phyloP scores from a whole-genome alignment of 2,797 vertebrate species.

The Trachurus trachurus region DNA sequence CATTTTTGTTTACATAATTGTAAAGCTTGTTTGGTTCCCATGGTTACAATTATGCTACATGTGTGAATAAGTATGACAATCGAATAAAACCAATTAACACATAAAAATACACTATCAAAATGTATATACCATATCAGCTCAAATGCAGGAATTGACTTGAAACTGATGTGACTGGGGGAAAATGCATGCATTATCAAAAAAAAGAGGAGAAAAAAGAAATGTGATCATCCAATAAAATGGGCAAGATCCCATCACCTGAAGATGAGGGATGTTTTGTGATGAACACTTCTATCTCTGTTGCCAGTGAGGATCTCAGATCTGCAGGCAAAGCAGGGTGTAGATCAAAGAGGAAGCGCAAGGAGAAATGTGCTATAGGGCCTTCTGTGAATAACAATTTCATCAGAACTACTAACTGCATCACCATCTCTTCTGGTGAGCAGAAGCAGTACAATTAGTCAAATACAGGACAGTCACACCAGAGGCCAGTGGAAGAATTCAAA shows the following conservation, averaged over 20 bases:
- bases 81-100: slow-evolving; percentile 71
- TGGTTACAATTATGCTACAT: slow-evolving; percentile 78
- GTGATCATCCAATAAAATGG: slow-evolving; percentile 27
- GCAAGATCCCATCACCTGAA: slow-evolving; percentile 35
- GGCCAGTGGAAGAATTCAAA: slow-evolving; percentile 57
- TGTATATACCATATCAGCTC: slow-evolving; percentile 44
- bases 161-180: slow-evolving; percentile 39
- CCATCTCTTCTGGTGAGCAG: slow-evolving; percentile 11
- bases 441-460: slow-evolving; percentile 33
- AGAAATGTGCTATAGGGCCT: slow-evolving; percentile 54
- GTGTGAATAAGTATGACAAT: slow-evolving; percentile 75
- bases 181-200: slow-evolving; percentile 36
- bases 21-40: slow-evolving; percentile 86
- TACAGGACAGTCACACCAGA: slow-evolving; percentile 51
- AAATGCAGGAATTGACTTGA: slow-evolving; percentile 47
- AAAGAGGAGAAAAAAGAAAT: slow-evolving; percentile 11
- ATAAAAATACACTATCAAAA: slow-evolving; percentile 62
- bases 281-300: slow-evolving; percentile 36
- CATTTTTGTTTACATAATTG: slow-evolving; percentile 81
- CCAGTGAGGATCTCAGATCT: slow-evolving; percentile 37
- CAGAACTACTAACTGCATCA: slow-evolving; percentile 46
- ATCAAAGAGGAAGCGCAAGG: slow-evolving; percentile 72
- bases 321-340: slow-evolving; percentile 39
- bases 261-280: slow-evolving; percentile 31
- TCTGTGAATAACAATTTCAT: slow-evolving; percentile 60